phyloP scores from a whole-genome alignment of 2,113 vertebrate genomes.

The Nerophis lumbriciformis region DNA sequence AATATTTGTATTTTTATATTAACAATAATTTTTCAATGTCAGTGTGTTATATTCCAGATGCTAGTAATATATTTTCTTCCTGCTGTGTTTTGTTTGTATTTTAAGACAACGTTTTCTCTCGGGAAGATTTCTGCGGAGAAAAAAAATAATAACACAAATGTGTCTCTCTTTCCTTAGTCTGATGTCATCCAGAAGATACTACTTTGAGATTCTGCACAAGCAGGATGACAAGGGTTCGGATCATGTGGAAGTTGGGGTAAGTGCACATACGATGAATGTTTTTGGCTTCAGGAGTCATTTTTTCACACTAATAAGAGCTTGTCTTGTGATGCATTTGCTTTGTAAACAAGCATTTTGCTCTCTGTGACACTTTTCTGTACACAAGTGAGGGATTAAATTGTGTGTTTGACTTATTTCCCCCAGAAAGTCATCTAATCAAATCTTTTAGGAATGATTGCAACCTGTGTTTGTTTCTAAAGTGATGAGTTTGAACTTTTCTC shows the following conservation, averaged over 20 bases:
- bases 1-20: constrained; percentile 5
- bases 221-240: constrained; percentile 94
- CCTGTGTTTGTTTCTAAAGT: not conserved
- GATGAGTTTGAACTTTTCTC: not conserved
- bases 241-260: constrained; percentile 97
- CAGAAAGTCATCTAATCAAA: too few species aligned
- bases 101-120: not conserved
- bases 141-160: constrained; percentile 7
- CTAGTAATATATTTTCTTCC: not conserved
- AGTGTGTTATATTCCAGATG: not conserved
- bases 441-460: not conserved
- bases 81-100: constrained; percentile 6
- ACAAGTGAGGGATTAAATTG: not conserved
- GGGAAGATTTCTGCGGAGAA: not conserved
- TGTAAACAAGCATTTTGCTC: not conserved
- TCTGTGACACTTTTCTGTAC: not conserved
- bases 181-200: constrained; percentile 88
- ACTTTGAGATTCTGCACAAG: constrained; percentile 97
- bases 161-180: constrained; percentile 70
- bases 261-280: constrained; percentile 45
- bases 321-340: not conserved
- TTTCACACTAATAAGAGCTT: not conserved
- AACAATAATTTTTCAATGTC: not conserved
- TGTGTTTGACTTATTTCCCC: not conserved
- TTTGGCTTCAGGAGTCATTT: not conserved